These are phyloP conservation scores for Nannobrachium achirus DNA, from an alignment of 2,113 vertebrate genomes.

Conservation along the genomic window DNA sequence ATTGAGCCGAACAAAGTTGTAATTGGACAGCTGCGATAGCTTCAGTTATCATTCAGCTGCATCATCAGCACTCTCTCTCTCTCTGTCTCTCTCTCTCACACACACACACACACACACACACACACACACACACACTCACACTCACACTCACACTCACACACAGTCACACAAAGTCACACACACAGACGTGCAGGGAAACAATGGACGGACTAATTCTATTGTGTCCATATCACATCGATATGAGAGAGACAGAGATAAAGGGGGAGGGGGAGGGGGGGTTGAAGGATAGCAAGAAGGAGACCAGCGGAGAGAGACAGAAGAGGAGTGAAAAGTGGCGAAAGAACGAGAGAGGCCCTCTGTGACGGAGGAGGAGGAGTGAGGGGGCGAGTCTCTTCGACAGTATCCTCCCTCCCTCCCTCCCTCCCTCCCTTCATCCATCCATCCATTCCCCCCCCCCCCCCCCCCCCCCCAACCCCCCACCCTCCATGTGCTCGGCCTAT, in stretches of 20 bases:
- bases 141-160: background rate
- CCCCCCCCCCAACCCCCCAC: too few relatives aligned
- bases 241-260: background rate
- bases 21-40: conserved; percentile 57
- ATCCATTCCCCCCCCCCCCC: background rate
- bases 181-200: conserved; percentile 12
- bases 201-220: conserved; percentile 30
- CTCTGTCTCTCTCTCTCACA: too few relatives aligned
- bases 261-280: background rate
- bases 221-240: conserved; percentile 15
- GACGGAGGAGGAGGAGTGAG: conserved; percentile 17
- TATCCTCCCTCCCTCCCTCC: conserved; percentile 34
- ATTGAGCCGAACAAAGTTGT: conserved; percentile 54
- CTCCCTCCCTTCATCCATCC: background rate
- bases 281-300: background rate
- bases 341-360: conserved; percentile 24
- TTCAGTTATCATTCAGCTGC: conserved; percentile 44
- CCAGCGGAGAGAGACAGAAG: background rate
- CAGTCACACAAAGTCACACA: background rate
- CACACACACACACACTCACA: too few relatives aligned
- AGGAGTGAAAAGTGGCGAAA: conserved; percentile 2
- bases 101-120: background rate
- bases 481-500: conserved; percentile 25
- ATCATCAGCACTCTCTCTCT: conserved; percentile 37
- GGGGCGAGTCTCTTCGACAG: conserved; percentile 50